Evolutionary conservation across 2,888 invertebrate species (phyloP), one percentile per base, ranked within the genome.

Genomic region (Hylaea fasciaria): DNA sequence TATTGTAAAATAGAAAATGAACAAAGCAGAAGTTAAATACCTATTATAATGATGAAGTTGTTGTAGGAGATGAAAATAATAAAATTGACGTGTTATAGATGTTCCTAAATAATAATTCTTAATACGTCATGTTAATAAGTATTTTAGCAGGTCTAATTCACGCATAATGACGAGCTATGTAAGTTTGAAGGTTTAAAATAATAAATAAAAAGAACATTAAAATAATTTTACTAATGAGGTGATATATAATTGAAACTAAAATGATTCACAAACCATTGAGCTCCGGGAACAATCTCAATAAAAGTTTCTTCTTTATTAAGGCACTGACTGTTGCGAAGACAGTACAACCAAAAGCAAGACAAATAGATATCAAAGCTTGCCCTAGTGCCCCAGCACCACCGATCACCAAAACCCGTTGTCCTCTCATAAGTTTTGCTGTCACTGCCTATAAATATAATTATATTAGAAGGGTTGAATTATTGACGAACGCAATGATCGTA

Each of bases 321-420:
- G 70, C 75, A 45, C 79, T 76, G 9, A 87, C 86, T 0, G 81
- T 77, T 0, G 79, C 76, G 40, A 64, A 86, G 0, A 87, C 72
- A 0, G 57, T 66, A 44, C 84, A 86, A 0, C 76, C 64, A 2
- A 76, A 2, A 2, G 76, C 72, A 7, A 85, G 44, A 29, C 78
- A 80, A 8, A 87, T 22, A 0, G 81, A 71, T 62, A 86, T 85
- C 0, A 80, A 57, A 0, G 87, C 87, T 69, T 86, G 86, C 0
- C 87, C 86, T 0, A 86, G 44, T 12, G 81, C 82, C 0, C 81
- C 83, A 0, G 76, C 72, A 1, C 83, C 86, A 0, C 81, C 83
- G 2, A 74, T 77, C 0, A 87, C 70, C 2, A 84, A 71, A 1
- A 86, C 70, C 0, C 50, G 64, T 44, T 67, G 65, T 4, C 64